Percentiles rank a stretch among this genome's conserved stretches.
Conservation (phyloP, 2,797 vertebrate genomes). For the Atherinosoma microstoma region DNA sequence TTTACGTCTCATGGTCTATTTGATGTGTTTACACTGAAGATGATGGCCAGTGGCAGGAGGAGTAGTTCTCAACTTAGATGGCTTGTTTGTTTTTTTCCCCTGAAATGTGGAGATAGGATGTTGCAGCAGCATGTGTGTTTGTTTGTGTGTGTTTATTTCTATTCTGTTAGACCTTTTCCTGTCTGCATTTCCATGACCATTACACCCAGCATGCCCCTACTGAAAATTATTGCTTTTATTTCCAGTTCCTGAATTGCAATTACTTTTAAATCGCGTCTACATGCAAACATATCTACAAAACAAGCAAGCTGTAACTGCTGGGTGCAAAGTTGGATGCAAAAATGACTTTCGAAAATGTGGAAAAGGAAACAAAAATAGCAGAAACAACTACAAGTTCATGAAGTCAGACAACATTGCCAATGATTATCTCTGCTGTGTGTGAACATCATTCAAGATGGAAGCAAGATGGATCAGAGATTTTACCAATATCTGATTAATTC, state of each 20-base stretch:
- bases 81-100: slow-evolving; percentile 46
- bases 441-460: no score
- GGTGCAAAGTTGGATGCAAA: background rate
- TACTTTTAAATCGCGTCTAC: slow-evolving; percentile 10
- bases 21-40: slow-evolving; percentile 16
- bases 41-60: slow-evolving; percentile 21
- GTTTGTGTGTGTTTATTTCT: slow-evolving; percentile 23
- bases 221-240: slow-evolving; percentile 34
- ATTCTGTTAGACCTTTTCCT: slow-evolving; percentile 52
- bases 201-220: slow-evolving; percentile 31
- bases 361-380: background rate
- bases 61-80: slow-evolving; percentile 50
- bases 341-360: background rate
- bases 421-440: background rate
- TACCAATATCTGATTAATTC: background rate
- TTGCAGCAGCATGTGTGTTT: slow-evolving; percentile 48
- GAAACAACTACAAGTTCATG: background rate
- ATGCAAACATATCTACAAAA: slow-evolving; percentile 1
- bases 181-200: slow-evolving; percentile 65
- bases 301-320: background rate
- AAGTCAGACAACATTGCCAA: background rate
- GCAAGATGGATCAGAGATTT: background rate
- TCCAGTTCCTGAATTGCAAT: slow-evolving; percentile 1
- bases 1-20: slow-evolving; percentile 7
- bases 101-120: slow-evolving; percentile 72